Conservation (phyloP, 2,113 vertebrate species). For the Salvelinus sp. region DNA sequence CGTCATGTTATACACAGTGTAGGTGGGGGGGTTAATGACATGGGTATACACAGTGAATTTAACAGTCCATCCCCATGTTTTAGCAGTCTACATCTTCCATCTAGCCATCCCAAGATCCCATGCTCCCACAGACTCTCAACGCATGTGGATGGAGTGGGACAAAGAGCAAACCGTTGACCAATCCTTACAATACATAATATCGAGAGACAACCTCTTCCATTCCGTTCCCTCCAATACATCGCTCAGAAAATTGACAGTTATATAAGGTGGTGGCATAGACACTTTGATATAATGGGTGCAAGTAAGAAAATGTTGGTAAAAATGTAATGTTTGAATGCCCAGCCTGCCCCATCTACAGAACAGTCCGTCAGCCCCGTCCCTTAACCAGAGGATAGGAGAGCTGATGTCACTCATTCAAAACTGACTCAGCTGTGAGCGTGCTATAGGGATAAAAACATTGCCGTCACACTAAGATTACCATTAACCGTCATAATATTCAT, state of each 20-base stretch:
- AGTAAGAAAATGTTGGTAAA: conserved; percentile 45
- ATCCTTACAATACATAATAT: conserved; percentile 32
- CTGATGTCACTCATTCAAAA: conserved; percentile 32
- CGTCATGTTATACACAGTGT: conserved; percentile 56
- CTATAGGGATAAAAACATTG: conserved; percentile 51
- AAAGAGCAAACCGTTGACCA: conserved; percentile 39
- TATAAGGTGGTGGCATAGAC: conserved; percentile 25
- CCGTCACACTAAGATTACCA: conserved; percentile 58
- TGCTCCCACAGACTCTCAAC: conserved; percentile 45
- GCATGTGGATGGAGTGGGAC: conserved; percentile 40
- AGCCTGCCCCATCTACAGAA: conserved; percentile 30
- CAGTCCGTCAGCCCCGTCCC: conserved; percentile 37
- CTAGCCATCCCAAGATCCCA: conserved; percentile 9
- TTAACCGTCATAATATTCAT: conserved; percentile 63
- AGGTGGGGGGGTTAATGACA: conserved; percentile 18
- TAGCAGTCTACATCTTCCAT: conserved; percentile 43
- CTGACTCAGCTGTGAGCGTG: conserved; percentile 38
- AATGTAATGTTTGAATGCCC: conserved; percentile 40
- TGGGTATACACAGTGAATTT: conserved; percentile 49
- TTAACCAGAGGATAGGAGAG: conserved; percentile 7
- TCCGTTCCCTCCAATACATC: conserved; percentile 22
- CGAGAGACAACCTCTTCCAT: conserved; percentile 36
- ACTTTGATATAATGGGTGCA: conserved; percentile 39
- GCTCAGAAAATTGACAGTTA: conserved; percentile 52
- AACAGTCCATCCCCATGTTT: conserved; percentile 60